Percentiles rank a stretch among this genome's conserved stretches.
Conservation (phyloP, 2,888 invertebrate species). For the Zonitis immaculata region DNA sequence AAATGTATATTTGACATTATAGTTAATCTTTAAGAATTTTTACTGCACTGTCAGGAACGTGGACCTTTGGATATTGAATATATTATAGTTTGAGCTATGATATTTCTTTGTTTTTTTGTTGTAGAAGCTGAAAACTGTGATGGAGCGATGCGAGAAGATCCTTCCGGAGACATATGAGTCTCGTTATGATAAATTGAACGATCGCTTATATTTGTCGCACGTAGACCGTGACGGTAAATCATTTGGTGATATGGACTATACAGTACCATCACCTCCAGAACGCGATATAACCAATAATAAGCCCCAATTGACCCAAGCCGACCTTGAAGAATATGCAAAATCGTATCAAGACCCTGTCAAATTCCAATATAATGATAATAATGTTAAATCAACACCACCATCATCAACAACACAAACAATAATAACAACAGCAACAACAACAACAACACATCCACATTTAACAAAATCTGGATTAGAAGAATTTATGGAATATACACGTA, state of each 20-base stretch:
- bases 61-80: too few relatives aligned
- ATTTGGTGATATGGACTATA: conserved; percentile 60
- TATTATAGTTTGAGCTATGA: too few relatives aligned
- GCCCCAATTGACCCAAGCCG: conserved; percentile 57
- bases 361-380: conserved; percentile 35
- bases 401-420: too few relatives aligned
- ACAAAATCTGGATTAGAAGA: conserved; percentile 52
- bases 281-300: conserved; percentile 52
- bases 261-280: conserved; percentile 67
- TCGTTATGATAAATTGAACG: conserved; percentile 46
- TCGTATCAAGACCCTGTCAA: conserved; percentile 51
- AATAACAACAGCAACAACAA: too few relatives aligned
- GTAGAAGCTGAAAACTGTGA: conserved; percentile 62
- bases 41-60: too few relatives aligned
- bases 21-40: too few relatives aligned
- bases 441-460: conserved; percentile 27
- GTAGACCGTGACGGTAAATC: conserved; percentile 61
- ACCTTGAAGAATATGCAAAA: conserved; percentile 65
- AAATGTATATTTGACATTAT: too few relatives aligned
- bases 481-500: conserved; percentile 65
- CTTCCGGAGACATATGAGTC: conserved; percentile 56
- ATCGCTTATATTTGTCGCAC: conserved; percentile 53
- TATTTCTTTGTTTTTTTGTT: conserved; percentile 25
- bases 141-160: conserved; percentile 64
- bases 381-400: conserved; percentile 26